Evolutionary conservation across 2,888 invertebrate species (phyloP).

Genomic region (Neuroscelio doddi): DNA sequence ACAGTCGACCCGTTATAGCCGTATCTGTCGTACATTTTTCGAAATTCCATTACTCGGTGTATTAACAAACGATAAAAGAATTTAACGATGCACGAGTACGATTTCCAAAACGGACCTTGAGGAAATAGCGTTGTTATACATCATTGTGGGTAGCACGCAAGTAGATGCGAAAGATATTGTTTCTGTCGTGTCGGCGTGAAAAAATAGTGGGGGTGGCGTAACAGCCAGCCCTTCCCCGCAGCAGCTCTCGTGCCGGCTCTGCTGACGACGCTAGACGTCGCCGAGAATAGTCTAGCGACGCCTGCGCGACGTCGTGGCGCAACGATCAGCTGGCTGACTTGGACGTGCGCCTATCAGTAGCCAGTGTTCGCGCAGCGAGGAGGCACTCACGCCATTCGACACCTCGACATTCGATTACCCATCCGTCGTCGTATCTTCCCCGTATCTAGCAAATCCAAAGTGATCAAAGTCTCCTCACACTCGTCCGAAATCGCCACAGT

Average conservation of each 20-base stretch:
- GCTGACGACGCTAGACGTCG: conserved; percentile 41
- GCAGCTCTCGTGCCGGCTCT: conserved; percentile 14
- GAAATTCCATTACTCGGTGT: no score
- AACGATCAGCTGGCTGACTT: conserved; percentile 68
- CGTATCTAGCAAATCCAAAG: neutral
- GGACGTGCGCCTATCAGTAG: conserved; percentile 52
- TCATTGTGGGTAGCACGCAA: neutral
- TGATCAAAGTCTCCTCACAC: conserved; percentile 4
- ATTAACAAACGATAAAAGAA: no score
- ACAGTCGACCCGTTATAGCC: no score
- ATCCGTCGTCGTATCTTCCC: conserved; percentile 4
- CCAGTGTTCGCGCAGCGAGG: conserved; percentile 50
- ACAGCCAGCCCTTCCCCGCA: no score
- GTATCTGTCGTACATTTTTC: no score
- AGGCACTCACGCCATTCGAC: conserved; percentile 32
- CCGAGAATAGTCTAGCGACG: conserved; percentile 53
- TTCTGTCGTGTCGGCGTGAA: neutral
- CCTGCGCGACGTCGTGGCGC: conserved; percentile 65
- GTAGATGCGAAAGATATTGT: neutral
- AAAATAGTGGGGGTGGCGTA: neutral
- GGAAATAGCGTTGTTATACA: no score
- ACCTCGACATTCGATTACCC: neutral
- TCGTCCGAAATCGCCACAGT: no score
- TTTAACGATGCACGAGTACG: no score
- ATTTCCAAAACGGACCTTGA: no score